These are phyloP conservation scores for Lasioglossum morio DNA, from an alignment of 2,888 invertebrate genomes.

Conservation along the genomic window DNA sequence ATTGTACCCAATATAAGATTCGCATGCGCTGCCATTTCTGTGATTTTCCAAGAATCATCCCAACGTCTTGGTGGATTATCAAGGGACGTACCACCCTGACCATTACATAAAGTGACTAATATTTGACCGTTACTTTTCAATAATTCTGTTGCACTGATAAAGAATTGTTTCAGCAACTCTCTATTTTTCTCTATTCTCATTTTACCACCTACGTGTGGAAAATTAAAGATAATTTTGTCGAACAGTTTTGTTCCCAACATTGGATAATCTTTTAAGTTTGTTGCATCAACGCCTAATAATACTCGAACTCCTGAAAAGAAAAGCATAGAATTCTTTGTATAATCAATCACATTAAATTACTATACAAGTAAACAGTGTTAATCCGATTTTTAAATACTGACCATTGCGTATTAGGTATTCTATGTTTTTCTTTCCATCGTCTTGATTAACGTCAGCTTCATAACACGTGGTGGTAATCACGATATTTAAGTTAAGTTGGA, in stretches of 20 bases:
- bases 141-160: slow-evolving; percentile 82
- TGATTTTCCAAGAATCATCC: slow-evolving; percentile 87
- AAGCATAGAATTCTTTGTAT: slow-evolving; percentile 54
- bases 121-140: slow-evolving; percentile 82
- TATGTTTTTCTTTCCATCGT: slow-evolving; percentile 78
- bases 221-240: slow-evolving; percentile 87
- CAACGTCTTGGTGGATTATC: slow-evolving; percentile 84
- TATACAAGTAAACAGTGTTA: slow-evolving; percentile 18
- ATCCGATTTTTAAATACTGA: slow-evolving; percentile 71
- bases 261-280: slow-evolving; percentile 80
- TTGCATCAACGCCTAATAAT: slow-evolving; percentile 86
- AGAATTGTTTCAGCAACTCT: slow-evolving; percentile 85
- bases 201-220: slow-evolving; percentile 88
- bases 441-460: slow-evolving; percentile 78
- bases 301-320: slow-evolving; percentile 85
- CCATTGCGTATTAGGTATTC: slow-evolving; percentile 77
- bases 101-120: slow-evolving; percentile 85
- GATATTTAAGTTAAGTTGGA: slow-evolving; percentile 75
- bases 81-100: slow-evolving; percentile 86
- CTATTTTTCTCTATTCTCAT: slow-evolving; percentile 87
- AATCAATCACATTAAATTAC: slow-evolving; percentile 10
- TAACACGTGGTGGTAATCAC: slow-evolving; percentile 83
- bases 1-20: slow-evolving; percentile 83
- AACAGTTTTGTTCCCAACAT: slow-evolving; percentile 78
- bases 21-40: slow-evolving; percentile 86